These are phyloP conservation scores for Neopipo cinnamomea DNA, from an alignment of 2,113 vertebrate species.

Conservation along the genomic window DNA sequence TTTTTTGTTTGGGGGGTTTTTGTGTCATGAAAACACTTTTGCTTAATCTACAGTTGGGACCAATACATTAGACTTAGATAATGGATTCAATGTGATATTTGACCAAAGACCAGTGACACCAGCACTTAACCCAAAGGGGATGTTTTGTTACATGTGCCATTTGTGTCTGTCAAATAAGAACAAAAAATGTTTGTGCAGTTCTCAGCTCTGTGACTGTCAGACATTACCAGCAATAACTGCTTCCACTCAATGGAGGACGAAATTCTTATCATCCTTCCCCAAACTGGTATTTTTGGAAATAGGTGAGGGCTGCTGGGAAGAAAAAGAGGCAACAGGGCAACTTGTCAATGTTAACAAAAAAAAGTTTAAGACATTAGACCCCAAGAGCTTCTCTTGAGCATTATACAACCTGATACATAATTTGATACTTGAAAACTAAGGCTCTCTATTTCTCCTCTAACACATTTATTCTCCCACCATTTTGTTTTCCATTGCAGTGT, in stretches of 20 bases:
- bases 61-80: background rate
- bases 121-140: background rate
- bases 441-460: background rate
- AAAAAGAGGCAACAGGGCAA: background rate
- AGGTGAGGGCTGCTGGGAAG: background rate
- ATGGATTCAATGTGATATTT: background rate
- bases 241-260: background rate
- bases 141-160: background rate
- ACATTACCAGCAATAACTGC: background rate
- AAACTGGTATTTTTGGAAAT: background rate
- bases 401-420: background rate
- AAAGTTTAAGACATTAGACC: background rate
- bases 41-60: background rate
- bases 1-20: accelerated
- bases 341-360: background rate
- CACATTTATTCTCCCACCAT: background rate
- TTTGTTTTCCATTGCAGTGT: background rate
- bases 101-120: background rate
- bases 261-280: background rate
- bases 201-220: background rate
- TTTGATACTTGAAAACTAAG: background rate
- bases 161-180: background rate
- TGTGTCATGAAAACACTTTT: background rate
- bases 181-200: background rate
- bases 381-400: background rate